These are phyloP conservation scores for Pachypsylla venusta DNA, from an alignment of 1,140 invertebrate genomes.

Conservation along the genomic window DNA sequence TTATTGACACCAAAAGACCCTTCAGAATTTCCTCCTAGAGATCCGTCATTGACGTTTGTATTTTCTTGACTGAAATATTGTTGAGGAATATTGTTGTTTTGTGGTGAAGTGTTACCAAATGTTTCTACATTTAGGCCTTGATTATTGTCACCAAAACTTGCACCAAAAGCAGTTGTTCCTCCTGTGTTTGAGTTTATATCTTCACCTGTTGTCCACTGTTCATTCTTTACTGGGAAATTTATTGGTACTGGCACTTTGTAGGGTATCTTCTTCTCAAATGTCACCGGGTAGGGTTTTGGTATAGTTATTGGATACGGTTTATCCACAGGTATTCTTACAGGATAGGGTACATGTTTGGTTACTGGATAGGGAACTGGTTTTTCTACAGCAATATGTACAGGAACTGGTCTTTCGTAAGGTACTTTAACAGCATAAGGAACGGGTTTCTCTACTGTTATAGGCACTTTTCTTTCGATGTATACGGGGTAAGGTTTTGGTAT, in stretches of 20 bases:
- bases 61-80: slow-evolving; percentile 1
- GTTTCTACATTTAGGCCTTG: background rate
- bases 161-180: background rate
- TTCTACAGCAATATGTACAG: slow-evolving; percentile 36
- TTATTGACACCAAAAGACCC: background rate
- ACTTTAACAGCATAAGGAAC: slow-evolving; percentile 55
- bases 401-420: slow-evolving; percentile 44
- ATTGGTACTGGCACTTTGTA: slow-evolving; percentile 35
- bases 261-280: slow-evolving; percentile 52
- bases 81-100: background rate
- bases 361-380: slow-evolving; percentile 39
- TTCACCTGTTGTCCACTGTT: slow-evolving; percentile 11
- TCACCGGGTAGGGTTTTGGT: slow-evolving; percentile 35
- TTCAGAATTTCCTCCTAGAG: no score
- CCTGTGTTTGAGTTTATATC: slow-evolving; percentile 15
- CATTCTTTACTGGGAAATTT: slow-evolving; percentile 32
- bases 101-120: background rate
- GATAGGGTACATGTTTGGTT: slow-evolving; percentile 42
- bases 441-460: slow-evolving; percentile 53
- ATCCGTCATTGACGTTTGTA: slow-evolving; percentile 8
- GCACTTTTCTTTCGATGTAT: slow-evolving; percentile 30
- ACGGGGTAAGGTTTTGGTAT: slow-evolving; percentile 41
- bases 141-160: background rate
- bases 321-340: slow-evolving; percentile 45
- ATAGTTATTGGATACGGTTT: slow-evolving; percentile 32